A percentile compares a stretch with the other conserved stretches of the same genome.
These are phyloP conservation scores for Melipona bicolor DNA, from an alignment of 2,888 invertebrate genomes.

Conservation along the genomic window DNA sequence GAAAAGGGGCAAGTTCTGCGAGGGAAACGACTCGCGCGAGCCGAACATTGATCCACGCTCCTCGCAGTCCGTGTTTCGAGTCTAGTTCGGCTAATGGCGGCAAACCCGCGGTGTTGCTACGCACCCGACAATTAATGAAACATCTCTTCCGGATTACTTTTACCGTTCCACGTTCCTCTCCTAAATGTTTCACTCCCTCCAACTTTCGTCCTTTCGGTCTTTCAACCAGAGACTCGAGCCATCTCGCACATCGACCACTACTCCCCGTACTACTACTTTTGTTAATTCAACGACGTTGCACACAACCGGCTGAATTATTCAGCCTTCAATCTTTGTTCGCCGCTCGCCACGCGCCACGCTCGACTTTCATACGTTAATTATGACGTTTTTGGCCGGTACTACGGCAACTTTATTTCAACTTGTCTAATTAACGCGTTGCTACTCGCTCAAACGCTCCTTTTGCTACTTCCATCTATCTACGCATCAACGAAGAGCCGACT, in stretches of 20 bases:
- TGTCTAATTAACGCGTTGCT: slow-evolving; percentile 25
- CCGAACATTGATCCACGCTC: slow-evolving; percentile 37
- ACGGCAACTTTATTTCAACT: slow-evolving; percentile 12
- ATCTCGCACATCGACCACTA: neutral
- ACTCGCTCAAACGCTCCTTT: neutral
- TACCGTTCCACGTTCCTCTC: neutral
- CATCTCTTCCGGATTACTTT: neutral
- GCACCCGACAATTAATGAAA: neutral
- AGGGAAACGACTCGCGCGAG: neutral
- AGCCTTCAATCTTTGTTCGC: neutral
- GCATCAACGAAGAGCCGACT: neutral
- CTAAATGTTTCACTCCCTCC: neutral
- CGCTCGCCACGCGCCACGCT: neutral
- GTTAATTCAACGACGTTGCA: neutral
- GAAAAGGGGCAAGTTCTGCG: neutral
- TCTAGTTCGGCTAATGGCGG: slow-evolving; percentile 20
- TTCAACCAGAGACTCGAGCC: neutral
- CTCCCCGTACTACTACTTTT: too few species aligned
- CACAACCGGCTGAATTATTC: neutral
- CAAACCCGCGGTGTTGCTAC: neutral
- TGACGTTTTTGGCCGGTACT: slow-evolving; percentile 3
- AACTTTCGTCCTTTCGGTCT: neutral
- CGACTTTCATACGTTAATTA: slow-evolving; percentile 17
- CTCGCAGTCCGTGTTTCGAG: slow-evolving; percentile 36
- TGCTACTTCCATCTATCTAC: slow-evolving; percentile 6